Evolutionary conservation across 2,888 invertebrate species (phyloP).

Genomic region (Drosophila lacicola): DNA sequence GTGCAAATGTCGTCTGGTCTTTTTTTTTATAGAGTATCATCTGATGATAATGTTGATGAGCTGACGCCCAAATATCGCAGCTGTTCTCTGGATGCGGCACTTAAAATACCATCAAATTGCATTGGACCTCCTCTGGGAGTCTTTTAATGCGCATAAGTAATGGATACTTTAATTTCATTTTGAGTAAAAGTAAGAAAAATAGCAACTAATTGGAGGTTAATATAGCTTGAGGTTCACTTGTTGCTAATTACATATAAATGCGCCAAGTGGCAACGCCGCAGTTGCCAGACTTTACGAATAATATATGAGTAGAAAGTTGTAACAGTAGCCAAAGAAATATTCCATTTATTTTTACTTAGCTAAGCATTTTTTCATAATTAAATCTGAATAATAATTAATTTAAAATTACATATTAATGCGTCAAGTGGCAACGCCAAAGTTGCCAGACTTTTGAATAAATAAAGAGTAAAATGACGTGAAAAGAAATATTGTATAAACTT

Average conservation of each 20-base stretch:
- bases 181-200: neutral
- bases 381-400: too few species aligned
- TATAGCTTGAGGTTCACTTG: constrained; percentile 40
- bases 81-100: constrained; percentile 49
- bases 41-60: constrained; percentile 59
- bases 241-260: constrained; percentile 65
- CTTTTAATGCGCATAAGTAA: constrained; percentile 13
- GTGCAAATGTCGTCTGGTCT: constrained; percentile 54
- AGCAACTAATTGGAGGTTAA: constrained; percentile 6
- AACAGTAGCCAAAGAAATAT: neutral
- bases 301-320: neutral
- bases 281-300: neutral
- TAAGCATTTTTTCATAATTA: too few species aligned
- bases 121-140: constrained; percentile 65
- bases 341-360: neutral
- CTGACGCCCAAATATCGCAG: constrained; percentile 36
- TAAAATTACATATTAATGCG: too few species aligned
- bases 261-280: neutral
- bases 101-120: constrained; percentile 74
- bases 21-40: constrained; percentile 23
- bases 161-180: constrained; percentile 33
- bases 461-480: too few species aligned
- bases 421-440: too few species aligned
- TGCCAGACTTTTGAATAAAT: too few species aligned
- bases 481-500: too few species aligned